Conservation (phyloP, 2,888 invertebrate species). For the Venusia cambrica region DNA sequence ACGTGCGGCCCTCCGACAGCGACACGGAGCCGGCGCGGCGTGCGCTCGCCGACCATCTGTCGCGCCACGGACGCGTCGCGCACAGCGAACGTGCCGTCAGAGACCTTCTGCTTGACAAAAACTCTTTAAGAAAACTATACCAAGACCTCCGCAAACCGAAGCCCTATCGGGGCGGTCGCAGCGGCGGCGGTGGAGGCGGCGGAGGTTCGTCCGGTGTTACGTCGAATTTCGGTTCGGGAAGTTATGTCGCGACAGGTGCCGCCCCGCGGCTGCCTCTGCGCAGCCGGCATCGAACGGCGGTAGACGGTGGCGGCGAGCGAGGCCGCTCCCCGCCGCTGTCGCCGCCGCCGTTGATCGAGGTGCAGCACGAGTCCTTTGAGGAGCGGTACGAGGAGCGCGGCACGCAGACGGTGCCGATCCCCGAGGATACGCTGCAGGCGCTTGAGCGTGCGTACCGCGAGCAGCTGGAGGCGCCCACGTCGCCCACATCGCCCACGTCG, state of each 20-base stretch:
- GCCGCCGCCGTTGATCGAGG: conserved; percentile 86
- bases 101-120: conserved; percentile 86
- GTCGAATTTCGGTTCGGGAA: conserved; percentile 48
- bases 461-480: conserved; percentile 62
- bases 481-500: conserved; percentile 48
- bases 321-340: conserved; percentile 74
- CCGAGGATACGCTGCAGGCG: conserved; percentile 77
- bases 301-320: conserved; percentile 49
- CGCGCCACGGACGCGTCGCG: conserved; percentile 83
- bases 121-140: conserved; percentile 86
- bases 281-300: conserved; percentile 47
- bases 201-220: conserved; percentile 59
- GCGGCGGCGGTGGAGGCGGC: conserved; percentile 49
- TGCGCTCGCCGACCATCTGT: conserved; percentile 83
- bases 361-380: conserved; percentile 81
- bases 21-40: conserved; percentile 66
- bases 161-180: conserved; percentile 66
- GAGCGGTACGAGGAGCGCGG: conserved; percentile 77
- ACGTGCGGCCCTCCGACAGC: conserved; percentile 46
- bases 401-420: conserved; percentile 83
- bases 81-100: conserved; percentile 86
- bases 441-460: conserved; percentile 71
- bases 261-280: conserved; percentile 52
- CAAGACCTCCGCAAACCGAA: conserved; percentile 86
- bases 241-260: conserved; percentile 55